Base-by-base conservation (phyloP, 2,888 invertebrate species). In the Stenolophus ochropezus region DNA sequence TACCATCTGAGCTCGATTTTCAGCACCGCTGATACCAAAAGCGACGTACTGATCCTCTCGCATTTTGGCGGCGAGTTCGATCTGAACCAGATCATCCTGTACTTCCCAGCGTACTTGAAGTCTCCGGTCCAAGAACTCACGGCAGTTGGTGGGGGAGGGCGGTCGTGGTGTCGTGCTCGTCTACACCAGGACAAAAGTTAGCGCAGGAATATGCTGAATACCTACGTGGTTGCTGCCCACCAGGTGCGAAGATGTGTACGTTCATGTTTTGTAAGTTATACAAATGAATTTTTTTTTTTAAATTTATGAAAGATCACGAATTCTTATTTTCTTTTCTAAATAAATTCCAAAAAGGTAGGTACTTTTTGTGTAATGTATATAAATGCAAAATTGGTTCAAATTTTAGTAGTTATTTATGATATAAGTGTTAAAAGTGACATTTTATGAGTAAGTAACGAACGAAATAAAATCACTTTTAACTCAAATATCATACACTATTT, bases 51-150 rank as follows among this genome's bases (percentile, higher is more conserved):
- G 95, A 86, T 96, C 95, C 85, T 95, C 95, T 23, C 92, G 91
- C 33, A 97, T 95, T 33, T 94, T 91, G 0, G 95, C 97, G 1
- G 95, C 93, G 56, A 97, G 88, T 33, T 95, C 94, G 76, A 97
- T 93, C 87, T 95, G 94, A 1, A 97, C 92, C 82, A 93, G 92
- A 74, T 94, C 94, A 87, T 91, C 94, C 89, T 94, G 93, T 75
- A 96, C 89, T 86, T 96, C 94, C 97, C 97, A 97, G 84, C 95
- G 94, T 14, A 97, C 94, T 90, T 97, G 97, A 82, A 97, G 90
- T 83, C 94, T 92, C 85, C 95, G 95, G 83, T 95, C 94, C 85
- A 97, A 90, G 84, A 97, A 91, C 88, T 97, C 96, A 83, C 95
- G 94, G 89, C 97, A 97, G 88, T 96, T 97, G 86, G 93, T 93